phyloP scores from a whole-genome alignment of 2,888 invertebrate genomes.

The Macaria notata region DNA sequence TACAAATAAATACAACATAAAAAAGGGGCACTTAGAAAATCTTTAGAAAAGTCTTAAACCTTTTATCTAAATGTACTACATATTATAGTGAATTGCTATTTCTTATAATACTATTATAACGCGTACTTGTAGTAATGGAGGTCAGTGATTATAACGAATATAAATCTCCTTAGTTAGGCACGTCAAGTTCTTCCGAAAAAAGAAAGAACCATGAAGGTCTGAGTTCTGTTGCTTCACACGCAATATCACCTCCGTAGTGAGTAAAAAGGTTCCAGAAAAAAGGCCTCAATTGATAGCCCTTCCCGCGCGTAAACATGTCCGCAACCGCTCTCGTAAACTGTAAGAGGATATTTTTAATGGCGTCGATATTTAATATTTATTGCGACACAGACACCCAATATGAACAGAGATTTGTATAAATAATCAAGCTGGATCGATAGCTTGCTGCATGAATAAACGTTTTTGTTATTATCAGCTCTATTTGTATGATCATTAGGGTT shows the following conservation, averaged over 20 bases:
- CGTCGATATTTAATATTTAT: constrained; percentile 82
- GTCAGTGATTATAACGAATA: no score
- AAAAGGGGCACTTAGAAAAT: no score
- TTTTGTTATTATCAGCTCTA: background rate
- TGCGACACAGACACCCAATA: constrained; percentile 78
- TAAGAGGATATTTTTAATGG: constrained; percentile 80
- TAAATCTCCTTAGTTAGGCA: no score
- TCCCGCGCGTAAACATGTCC: constrained; percentile 77
- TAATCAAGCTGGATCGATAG: constrained; percentile 44
- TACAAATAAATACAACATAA: no score
- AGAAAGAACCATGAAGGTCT: no score
- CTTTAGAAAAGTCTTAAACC: no score
- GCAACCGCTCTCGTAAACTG: constrained; percentile 76
- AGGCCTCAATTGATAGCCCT: constrained; percentile 69
- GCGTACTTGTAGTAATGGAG: no score
- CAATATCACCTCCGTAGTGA: background rate
- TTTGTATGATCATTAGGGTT: background rate
- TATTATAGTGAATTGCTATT: no score
- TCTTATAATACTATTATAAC: no score
- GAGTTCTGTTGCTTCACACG: no score
- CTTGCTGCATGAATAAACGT: constrained; percentile 14
- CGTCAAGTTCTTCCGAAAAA: no score
- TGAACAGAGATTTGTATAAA: constrained; percentile 75
- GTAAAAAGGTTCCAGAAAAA: constrained; percentile 60
- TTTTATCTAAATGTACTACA: no score